Conservation (phyloP, 2,113 vertebrate genomes). For the Mustela lutreola region DNA sequence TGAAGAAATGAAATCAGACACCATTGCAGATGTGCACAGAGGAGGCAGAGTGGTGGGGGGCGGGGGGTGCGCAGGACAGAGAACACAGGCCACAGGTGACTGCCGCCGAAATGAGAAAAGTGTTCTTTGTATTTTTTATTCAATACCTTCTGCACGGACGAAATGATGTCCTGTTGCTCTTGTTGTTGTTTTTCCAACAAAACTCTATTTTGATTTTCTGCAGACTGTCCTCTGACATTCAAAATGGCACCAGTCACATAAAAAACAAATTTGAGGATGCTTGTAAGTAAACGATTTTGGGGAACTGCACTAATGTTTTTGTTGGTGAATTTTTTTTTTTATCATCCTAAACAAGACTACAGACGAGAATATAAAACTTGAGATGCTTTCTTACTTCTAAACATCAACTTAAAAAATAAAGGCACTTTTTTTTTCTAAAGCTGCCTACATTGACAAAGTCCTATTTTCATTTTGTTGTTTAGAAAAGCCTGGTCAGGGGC, state of each 20-base stretch:
- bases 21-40: too few species aligned
- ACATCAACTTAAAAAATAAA: constrained; percentile 51
- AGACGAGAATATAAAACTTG: not conserved
- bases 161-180: not conserved
- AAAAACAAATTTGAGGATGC: not conserved
- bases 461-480: constrained; percentile 3
- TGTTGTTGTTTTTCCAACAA: not conserved
- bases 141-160: not conserved
- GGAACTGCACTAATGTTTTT: constrained; percentile 46
- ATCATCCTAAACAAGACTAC: constrained; percentile 28
- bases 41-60: too few species aligned
- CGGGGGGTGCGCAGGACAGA: not conserved
- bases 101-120: accelerated
- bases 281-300: constrained; percentile 28
- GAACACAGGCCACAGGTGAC: not conserved
- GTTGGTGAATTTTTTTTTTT: constrained; percentile 38
- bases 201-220: constrained; percentile 44
- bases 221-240: constrained; percentile 17
- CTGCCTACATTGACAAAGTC: constrained; percentile 22
- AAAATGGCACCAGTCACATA: not conserved
- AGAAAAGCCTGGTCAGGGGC: not conserved
- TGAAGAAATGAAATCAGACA: not conserved
- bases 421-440: not conserved
- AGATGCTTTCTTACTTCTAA: constrained; percentile 58
- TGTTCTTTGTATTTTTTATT: not conserved